Base-by-base conservation (phyloP, 2,888 invertebrate species). In the Arge pagana region DNA sequence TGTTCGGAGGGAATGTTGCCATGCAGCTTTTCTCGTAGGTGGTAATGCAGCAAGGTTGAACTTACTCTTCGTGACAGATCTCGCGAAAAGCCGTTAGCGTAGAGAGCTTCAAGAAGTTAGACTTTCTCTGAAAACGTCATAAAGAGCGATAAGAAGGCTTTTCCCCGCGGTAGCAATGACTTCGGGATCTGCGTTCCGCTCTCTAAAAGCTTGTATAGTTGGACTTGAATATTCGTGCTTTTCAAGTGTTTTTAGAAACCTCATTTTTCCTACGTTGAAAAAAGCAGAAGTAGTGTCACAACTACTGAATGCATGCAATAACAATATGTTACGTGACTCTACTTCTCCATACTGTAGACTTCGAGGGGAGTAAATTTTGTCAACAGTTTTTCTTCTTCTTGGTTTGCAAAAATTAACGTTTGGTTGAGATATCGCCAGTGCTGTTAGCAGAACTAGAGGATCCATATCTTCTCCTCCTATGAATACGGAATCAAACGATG, bases 381-480 rank as follows among this genome's bases (percentile, higher is more conserved):
- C 40, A 10, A 18, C 15, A 28, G 19, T 41, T 40, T 30, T 50
- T 5, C 50, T 41, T 41, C 33, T 50, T 7, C 50, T 23, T 21
- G 50, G 41, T 50, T 50, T 21, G 13, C 28, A 10, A 16, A 50
- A 4, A 18, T 50, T 7, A 13, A 35, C 19, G 24, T 50, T 39
- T 6, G 11, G 21, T 7, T 23, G n/a, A 10, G 16, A 33, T 19
- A n/a, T 13, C 8, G 21, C 28, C 3, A 21, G 16, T 45, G 8
- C 55, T 21, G 33, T 49, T 24, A 51, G 39, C 8, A 56, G 33
- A 37, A 56, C 50, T n/a, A 53, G 16, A 24, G 58, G 51, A 53
- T 58, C 56, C 23, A 54, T 24, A 30, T 59, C 54, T 56, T 59
- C 55, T 21, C 52, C 58, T 11, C 58, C 54, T 43, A 57, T 40